Percentiles rank a stretch among this genome's conserved stretches.
Evolutionary conservation across 2,113 vertebrate species (phyloP).

Genomic region (Fregetta grallaria): DNA sequence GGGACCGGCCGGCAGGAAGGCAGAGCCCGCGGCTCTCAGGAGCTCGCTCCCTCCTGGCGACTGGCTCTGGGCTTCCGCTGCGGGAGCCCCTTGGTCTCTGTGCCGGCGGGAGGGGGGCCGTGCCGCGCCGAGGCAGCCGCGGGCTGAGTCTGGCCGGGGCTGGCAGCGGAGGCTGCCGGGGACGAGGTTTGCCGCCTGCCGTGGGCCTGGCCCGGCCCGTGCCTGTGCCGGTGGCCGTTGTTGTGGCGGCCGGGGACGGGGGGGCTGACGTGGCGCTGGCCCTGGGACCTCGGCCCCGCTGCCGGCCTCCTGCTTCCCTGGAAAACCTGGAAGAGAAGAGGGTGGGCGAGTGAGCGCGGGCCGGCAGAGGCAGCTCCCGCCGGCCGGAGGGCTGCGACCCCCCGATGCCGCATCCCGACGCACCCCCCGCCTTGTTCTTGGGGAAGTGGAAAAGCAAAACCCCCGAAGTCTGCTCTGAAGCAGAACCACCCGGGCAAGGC

Average conservation of each 20-base stretch:
- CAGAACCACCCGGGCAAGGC: too few relatives aligned
- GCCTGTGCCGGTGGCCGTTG: constrained; percentile 65
- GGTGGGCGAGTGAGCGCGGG: neutral
- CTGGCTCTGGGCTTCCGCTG: constrained; percentile 84
- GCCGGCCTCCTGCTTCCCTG: constrained; percentile 75
- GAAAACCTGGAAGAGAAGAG: constrained; percentile 74
- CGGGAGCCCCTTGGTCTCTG: constrained; percentile 79
- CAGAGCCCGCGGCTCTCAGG: constrained; percentile 29
- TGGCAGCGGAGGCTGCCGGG: neutral
- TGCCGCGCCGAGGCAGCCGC: constrained; percentile 22
- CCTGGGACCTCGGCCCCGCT: constrained; percentile 75
- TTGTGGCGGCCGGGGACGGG: constrained; percentile 56
- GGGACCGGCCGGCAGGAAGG: too few relatives aligned
- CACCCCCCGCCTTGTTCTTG: neutral
- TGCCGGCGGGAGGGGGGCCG: constrained; percentile 27
- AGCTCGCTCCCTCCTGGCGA: constrained; percentile 45
- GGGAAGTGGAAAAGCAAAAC: neutral
- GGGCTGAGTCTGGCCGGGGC: neutral
- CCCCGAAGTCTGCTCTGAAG: too few relatives aligned
- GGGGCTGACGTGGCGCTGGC: constrained; percentile 74
- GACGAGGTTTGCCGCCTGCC: constrained; percentile 63
- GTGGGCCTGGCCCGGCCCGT: constrained; percentile 62
- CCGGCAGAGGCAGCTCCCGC: too few relatives aligned
- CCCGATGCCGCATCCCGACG: neutral
- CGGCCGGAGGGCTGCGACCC: neutral